A percentile compares a stretch with the other conserved stretches of the same genome.
Evolutionary conservation across 2,113 vertebrate genomes (phyloP).

Genomic region (Misgurnus mizolepis): DNA sequence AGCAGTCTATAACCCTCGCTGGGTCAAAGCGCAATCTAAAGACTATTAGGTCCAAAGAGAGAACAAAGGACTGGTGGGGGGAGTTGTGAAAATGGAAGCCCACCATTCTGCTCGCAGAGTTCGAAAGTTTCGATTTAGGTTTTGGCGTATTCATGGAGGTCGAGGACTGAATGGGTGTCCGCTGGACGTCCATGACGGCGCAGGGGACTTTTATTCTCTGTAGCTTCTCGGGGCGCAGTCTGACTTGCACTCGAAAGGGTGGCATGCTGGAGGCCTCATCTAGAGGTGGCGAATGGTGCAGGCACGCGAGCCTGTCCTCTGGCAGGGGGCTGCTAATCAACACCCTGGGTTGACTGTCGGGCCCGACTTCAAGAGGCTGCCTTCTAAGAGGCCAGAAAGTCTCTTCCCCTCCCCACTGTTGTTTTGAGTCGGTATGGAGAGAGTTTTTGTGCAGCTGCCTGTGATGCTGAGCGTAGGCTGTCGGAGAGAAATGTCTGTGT

Average conservation of each 20-base stretch:
- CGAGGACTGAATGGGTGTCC: constrained; percentile 72
- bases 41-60: constrained; percentile 75
- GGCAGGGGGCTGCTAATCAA: constrained; percentile 85
- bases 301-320: constrained; percentile 61
- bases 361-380: constrained; percentile 70
- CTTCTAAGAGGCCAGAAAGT: constrained; percentile 73
- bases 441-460: constrained; percentile 33
- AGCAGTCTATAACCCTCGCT: constrained; percentile 75
- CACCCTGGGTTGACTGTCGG: constrained; percentile 77
- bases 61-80: constrained; percentile 82
- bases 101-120: constrained; percentile 79
- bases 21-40: constrained; percentile 80
- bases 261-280: constrained; percentile 80
- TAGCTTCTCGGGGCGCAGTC: constrained; percentile 82
- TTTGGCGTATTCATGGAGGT: constrained; percentile 83
- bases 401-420: constrained; percentile 49
- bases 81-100: constrained; percentile 86
- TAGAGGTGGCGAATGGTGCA: constrained; percentile 68
- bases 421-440: constrained; percentile 15
- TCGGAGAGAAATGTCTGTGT: constrained; percentile 13
- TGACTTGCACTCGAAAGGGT: constrained; percentile 75
- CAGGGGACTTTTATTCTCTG: constrained; percentile 79
- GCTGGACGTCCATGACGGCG: constrained; percentile 73
- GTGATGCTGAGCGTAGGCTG: constrained; percentile 1
- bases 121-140: constrained; percentile 87